Evolutionary conservation across 2,888 invertebrate species (phyloP).

Genomic region (Lepidonotus clava): DNA sequence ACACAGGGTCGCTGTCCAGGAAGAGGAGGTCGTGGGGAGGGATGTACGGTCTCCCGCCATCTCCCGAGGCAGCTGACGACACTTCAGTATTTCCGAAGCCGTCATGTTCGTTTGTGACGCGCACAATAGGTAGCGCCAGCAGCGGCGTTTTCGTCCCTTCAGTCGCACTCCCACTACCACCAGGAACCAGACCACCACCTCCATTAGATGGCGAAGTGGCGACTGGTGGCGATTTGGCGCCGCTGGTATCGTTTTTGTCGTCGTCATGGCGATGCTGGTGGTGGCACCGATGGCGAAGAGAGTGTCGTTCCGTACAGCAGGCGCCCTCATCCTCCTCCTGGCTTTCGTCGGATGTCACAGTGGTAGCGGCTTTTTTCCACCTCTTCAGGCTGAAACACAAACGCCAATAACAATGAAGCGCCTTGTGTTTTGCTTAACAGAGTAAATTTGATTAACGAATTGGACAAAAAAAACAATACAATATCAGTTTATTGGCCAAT

Average conservation of each 20-base stretch:
- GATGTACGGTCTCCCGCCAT: neutral
- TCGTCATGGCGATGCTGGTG: neutral
- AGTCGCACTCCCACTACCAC: too few relatives aligned
- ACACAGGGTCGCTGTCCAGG: slow-evolving; percentile 33
- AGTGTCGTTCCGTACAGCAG: neutral
- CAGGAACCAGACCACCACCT: neutral
- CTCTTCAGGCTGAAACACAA: neutral
- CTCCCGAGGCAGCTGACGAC: neutral
- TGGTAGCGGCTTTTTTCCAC: neutral
- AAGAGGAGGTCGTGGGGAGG: slow-evolving; percentile 9
- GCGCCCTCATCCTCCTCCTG: neutral
- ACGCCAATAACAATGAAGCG: too few relatives aligned
- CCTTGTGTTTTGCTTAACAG: too few relatives aligned
- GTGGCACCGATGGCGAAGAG: neutral
- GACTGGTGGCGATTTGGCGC: neutral
- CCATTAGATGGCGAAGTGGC: neutral
- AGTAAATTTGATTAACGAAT: too few relatives aligned
- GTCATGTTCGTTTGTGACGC: neutral
- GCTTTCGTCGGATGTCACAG: too few relatives aligned
- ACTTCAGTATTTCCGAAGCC: neutral
- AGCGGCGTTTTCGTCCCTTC: neutral
- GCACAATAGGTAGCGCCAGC: neutral
- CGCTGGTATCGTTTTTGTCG: neutral
- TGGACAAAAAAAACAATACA: too few relatives aligned
- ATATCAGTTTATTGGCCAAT: too few relatives aligned